Evolutionary conservation across 2,797 vertebrate species (phyloP), one percentile per base, ranked within the genome.

Genomic region (Periophthalmus magnuspinnatus): DNA sequence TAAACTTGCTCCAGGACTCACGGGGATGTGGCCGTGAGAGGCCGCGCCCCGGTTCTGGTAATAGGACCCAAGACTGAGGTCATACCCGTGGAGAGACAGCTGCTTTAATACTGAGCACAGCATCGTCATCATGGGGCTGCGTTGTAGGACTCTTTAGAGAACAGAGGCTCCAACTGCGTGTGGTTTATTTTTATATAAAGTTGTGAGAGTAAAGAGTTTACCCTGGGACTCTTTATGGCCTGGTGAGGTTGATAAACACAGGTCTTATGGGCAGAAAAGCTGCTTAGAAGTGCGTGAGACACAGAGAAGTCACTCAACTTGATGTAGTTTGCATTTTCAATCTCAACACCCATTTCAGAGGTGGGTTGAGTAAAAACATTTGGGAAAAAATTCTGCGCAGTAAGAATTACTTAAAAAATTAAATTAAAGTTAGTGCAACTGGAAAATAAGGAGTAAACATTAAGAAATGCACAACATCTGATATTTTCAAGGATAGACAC

Each of bases 131-230:
- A 13, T 45, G 78, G 68, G 47, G 70, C 32, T 69, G 70, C 63
- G 10, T 62, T 79, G 62, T 65, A 24, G 75, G 70, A 70, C 79
- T 76, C 77, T 9, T 69, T 19, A n/a, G 80, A 79, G 83, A 77
- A 80, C 71, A 77, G 74, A 86, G 76, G 75, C 69, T 67, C 74
- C 80, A 4, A 22, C 54, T 32, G 84, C 2, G 81, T 22, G 1
- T 7, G 4, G 82, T 90, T 90, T 90, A 76, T 92, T 91, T 87
- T 82, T 60, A 75, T 71, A 28, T 71, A 70, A 88, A 88, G 76
- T 75, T 82, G 85, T 84, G 82, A 90, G 83, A 72, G 83, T 88
- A 81, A 86, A 89, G 72, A 86, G 80, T 90, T 88, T 87, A 69
- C 59, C 70, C 74, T 79, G 73, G 36, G 72, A 67, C 48, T 70